phyloP scores from a whole-genome alignment of 2,888 invertebrate genomes.

The Lasioglossum morio region DNA sequence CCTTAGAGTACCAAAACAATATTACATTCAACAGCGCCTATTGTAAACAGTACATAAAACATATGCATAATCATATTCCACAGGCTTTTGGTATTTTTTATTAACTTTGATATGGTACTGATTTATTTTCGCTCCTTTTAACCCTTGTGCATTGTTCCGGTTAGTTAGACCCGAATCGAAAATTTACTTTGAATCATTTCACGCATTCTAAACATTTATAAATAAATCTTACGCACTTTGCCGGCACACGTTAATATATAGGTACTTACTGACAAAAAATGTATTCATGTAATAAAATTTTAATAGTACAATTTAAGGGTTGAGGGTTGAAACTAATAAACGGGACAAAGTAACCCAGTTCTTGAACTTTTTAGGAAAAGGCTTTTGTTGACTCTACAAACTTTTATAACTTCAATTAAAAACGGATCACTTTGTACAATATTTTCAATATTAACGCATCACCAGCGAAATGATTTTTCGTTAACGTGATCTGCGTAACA shows the following conservation, averaged over 20 bases:
- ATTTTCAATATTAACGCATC: no score
- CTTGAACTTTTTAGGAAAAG: background rate
- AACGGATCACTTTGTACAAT: background rate
- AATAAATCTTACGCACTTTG: background rate
- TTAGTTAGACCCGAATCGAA: background rate
- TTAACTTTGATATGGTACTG: background rate
- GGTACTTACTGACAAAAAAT: no score
- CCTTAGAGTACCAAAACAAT: no score
- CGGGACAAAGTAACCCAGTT: background rate
- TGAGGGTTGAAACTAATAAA: background rate
- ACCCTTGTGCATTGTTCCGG: background rate
- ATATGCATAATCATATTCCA: background rate
- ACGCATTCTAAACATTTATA: background rate
- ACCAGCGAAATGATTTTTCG: no score
- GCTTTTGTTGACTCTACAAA: background rate
- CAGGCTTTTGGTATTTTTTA: background rate
- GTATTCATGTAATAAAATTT: background rate
- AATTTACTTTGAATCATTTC: background rate
- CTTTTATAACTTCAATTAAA: background rate
- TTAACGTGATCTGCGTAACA: no score
- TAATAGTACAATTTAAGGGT: background rate
- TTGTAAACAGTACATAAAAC: background rate
- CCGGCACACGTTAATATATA: no score
- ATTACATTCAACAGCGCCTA: no score
- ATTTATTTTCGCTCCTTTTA: background rate